A percentile compares a stretch with the other conserved stretches of the same genome.
phyloP scores from a whole-genome alignment of 2,888 invertebrate genomes.

The Apotomis betuletana region DNA sequence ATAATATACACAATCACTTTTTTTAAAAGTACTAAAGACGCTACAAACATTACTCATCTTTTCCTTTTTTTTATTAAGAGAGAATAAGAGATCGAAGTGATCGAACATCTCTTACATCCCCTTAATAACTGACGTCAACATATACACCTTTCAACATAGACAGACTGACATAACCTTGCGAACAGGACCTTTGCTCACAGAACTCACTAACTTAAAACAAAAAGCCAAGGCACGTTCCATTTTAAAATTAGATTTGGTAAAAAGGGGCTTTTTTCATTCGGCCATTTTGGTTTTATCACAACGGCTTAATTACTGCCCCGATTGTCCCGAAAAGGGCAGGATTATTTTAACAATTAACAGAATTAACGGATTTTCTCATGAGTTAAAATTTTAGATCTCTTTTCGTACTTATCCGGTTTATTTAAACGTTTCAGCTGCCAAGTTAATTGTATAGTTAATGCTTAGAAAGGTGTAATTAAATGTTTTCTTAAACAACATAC shows the following conservation, averaged over 20 bases:
- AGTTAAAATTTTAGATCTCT: slow-evolving; percentile 44
- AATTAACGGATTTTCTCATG: slow-evolving; percentile 50
- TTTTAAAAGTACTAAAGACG: too few species aligned
- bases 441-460: slow-evolving; percentile 11
- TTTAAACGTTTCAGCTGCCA: slow-evolving; percentile 31
- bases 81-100: too few species aligned
- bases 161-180: too few species aligned
- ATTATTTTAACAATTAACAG: slow-evolving; percentile 52
- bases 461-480: neutral
- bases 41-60: too few species aligned
- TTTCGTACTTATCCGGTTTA: slow-evolving; percentile 36
- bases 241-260: slow-evolving; percentile 44
- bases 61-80: too few species aligned
- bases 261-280: slow-evolving; percentile 40
- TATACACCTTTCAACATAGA: too few species aligned
- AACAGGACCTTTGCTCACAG: too few species aligned
- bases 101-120: too few species aligned
- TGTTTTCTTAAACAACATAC: too few species aligned
- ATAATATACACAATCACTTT: too few species aligned
- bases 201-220: neutral
- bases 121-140: too few species aligned
- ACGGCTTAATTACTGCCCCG: slow-evolving; percentile 43
- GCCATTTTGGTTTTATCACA: slow-evolving; percentile 49
- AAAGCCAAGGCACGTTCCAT: slow-evolving; percentile 34
- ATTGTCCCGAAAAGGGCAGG: slow-evolving; percentile 49